Evolutionary conservation across 2,888 invertebrate species (phyloP).

Genomic region (Ophion slaviceki): DNA sequence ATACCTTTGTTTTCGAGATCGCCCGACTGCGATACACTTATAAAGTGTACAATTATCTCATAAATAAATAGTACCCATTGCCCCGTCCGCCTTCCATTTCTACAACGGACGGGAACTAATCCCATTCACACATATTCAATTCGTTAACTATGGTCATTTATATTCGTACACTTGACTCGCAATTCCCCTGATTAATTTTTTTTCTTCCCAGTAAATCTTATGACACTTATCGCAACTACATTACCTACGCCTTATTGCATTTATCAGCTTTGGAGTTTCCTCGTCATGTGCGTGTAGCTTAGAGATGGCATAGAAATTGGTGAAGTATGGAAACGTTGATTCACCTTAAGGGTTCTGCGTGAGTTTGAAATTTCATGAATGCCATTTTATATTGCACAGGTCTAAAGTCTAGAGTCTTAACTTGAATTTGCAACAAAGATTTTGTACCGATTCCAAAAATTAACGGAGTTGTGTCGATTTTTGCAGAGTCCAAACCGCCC

Average conservation of each 20-base stretch:
- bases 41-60: conserved; percentile 44
- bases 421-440: too few relatives aligned
- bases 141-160: conserved; percentile 33
- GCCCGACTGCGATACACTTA: conserved; percentile 32
- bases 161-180: conserved; percentile 32
- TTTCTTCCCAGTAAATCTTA: conserved; percentile 18
- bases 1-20: conserved; percentile 66
- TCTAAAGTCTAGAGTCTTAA: too few relatives aligned
- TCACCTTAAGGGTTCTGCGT: too few relatives aligned
- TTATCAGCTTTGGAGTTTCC: conserved; percentile 56
- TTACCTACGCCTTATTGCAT: conserved; percentile 41
- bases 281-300: conserved; percentile 39
- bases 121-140: conserved; percentile 43
- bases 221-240: conserved; percentile 35
- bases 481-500: too few relatives aligned
- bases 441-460: too few relatives aligned
- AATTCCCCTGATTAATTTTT: conserved; percentile 11
- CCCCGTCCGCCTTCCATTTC: neutral
- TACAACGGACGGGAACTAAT: conserved; percentile 7
- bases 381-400: too few relatives aligned
- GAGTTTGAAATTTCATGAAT: too few relatives aligned
- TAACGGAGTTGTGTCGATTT: too few relatives aligned
- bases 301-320: conserved; percentile 11
- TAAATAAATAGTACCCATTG: conserved; percentile 23
- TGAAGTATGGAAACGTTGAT: conserved; percentile 1